Conservation (phyloP, 1,140 invertebrate species). For the Gryllus bimaculatus region DNA sequence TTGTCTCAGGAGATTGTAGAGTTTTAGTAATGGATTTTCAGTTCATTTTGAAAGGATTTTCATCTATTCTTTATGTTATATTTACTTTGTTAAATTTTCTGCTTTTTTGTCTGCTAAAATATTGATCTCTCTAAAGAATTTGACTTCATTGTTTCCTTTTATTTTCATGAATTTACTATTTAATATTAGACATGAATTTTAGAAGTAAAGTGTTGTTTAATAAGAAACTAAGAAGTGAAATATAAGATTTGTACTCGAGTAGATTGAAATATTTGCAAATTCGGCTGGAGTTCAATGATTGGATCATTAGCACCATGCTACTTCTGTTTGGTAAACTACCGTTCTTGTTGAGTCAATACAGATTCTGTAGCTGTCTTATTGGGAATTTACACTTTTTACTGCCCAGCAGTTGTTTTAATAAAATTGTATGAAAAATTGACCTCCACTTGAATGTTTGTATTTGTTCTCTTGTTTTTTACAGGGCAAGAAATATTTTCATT, state of each 20-base stretch:
- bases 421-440: too few species aligned
- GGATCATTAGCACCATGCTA: slow-evolving; percentile 63
- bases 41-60: neutral
- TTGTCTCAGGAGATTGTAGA: too few species aligned
- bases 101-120: too few species aligned
- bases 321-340: slow-evolving; percentile 69
- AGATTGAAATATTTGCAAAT: slow-evolving; percentile 42
- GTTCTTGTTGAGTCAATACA: slow-evolving; percentile 70
- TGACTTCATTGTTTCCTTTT: too few species aligned
- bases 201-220: too few species aligned
- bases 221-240: neutral
- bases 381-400: neutral
- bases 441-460: neutral
- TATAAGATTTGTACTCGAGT: neutral
- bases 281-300: slow-evolving; percentile 55
- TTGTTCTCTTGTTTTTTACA: slow-evolving; percentile 33
- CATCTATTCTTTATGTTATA: neutral
- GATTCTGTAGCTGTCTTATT: slow-evolving; percentile 55
- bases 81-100: neutral
- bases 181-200: too few species aligned
- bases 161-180: too few species aligned
- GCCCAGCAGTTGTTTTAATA: too few species aligned
- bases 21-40: neutral
- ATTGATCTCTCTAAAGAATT: too few species aligned
- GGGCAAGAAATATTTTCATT: slow-evolving; percentile 76